Conservation (phyloP, 92 coral and sea anemone species). For the Palythoa heliodiscus region DNA sequence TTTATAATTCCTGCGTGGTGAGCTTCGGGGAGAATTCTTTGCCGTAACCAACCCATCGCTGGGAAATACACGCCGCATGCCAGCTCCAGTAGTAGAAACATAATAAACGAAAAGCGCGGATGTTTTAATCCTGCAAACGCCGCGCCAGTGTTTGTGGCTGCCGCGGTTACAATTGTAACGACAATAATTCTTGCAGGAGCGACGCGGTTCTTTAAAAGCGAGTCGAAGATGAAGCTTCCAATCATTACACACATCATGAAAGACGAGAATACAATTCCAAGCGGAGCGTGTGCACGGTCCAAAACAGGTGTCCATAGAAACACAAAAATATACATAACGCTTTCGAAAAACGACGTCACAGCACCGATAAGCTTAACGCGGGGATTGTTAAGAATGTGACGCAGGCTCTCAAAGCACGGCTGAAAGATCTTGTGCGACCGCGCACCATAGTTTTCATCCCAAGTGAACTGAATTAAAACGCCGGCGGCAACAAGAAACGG, state of each 20-base stretch:
- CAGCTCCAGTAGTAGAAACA: slow-evolving; percentile 85
- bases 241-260: slow-evolving; percentile 96
- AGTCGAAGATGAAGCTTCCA: slow-evolving; percentile 83
- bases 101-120: slow-evolving; percentile 87
- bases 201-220: slow-evolving; percentile 64
- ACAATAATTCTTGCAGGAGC: slow-evolving; percentile 76
- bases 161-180: slow-evolving; percentile 72
- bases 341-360: slow-evolving; percentile 92
- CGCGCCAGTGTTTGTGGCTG: slow-evolving; percentile 83
- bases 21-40: slow-evolving; percentile 90
- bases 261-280: slow-evolving; percentile 91
- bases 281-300: slow-evolving; percentile 91
- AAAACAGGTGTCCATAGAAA: slow-evolving; percentile 98
- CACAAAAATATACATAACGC: slow-evolving; percentile 97
- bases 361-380: slow-evolving; percentile 83
- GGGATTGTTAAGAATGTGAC: slow-evolving; percentile 83
- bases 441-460: slow-evolving; percentile 99
- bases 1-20: slow-evolving; percentile 98
- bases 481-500: slow-evolving; percentile 84
- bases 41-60: slow-evolving; percentile 99
- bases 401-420: slow-evolving; percentile 92
- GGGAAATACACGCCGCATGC: slow-evolving; percentile 97
- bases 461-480: slow-evolving; percentile 74
- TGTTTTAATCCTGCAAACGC: slow-evolving; percentile 90
- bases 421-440: slow-evolving; percentile 67